phyloP scores from a whole-genome alignment of 2,888 invertebrate genomes.

The Mesorhabditis spiculigera region DNA sequence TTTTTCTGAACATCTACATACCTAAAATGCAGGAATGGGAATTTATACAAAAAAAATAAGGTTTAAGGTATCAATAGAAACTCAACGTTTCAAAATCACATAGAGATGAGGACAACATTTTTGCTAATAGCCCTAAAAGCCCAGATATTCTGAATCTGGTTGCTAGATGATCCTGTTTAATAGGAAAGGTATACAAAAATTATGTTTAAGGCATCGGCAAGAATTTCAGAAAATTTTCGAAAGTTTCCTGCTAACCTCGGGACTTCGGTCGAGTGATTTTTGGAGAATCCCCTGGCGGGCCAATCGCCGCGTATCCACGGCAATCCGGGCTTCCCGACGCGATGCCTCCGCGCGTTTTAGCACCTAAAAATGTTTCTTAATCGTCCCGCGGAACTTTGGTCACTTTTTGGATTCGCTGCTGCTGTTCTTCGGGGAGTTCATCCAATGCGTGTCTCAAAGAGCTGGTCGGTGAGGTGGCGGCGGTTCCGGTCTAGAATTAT shows the following conservation, averaged over 20 bases:
- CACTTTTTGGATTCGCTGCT: background rate
- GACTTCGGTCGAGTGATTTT: background rate
- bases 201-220: no score
- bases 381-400: background rate
- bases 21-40: no score
- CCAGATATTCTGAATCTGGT: no score
- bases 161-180: background rate
- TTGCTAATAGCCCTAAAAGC: no score
- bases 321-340: conserved; percentile 36
- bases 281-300: conserved; percentile 10
- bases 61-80: no score
- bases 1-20: no score
- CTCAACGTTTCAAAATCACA: no score
- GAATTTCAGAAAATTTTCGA: background rate
- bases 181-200: background rate
- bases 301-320: conserved; percentile 33
- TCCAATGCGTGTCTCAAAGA: background rate
- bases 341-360: conserved; percentile 43
- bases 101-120: no score
- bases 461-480: background rate
- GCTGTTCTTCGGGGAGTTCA: background rate
- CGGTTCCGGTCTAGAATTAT: no score
- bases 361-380: conserved; percentile 23
- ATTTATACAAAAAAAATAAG: no score
- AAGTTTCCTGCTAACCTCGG: background rate